Evolutionary conservation across 2,113 vertebrate genomes (phyloP).

Genomic region (Cyprinodon tularosa): DNA sequence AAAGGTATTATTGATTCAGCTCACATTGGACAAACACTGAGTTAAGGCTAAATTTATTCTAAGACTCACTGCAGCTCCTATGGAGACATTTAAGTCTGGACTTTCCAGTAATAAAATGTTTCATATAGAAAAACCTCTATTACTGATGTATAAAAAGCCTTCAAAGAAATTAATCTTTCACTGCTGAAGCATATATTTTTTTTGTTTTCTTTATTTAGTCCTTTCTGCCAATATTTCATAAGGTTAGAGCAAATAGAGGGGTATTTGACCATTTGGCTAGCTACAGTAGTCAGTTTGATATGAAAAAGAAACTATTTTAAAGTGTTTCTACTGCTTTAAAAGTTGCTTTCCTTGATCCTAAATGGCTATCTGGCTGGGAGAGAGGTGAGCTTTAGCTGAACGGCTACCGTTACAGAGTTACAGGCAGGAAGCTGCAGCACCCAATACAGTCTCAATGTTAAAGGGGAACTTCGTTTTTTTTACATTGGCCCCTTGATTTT

Average conservation of each 20-base stretch:
- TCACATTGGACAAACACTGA: slow-evolving; percentile 11
- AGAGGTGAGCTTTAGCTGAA: neutral
- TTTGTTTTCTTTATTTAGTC: no score
- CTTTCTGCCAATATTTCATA: neutral
- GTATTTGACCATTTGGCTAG: neutral
- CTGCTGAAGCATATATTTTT: no score
- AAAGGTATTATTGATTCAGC: slow-evolving; percentile 44
- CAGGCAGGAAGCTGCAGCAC: no score
- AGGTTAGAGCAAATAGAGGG: neutral
- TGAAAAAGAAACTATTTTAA: neutral
- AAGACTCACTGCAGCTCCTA: slow-evolving; percentile 8
- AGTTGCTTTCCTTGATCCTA: neutral
- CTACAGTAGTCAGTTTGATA: neutral
- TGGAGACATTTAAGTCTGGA: neutral
- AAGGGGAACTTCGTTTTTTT: no score
- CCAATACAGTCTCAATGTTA: no score
- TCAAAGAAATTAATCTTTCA: neutral
- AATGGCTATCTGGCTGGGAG: neutral
- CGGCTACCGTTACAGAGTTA: no score
- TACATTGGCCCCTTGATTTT: no score
- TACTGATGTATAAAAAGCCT: no score
- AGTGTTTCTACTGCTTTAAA: neutral
- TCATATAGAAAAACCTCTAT: neutral
- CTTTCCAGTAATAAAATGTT: neutral
- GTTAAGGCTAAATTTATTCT: slow-evolving; percentile 24